phyloP scores from a whole-genome alignment of 2,888 invertebrate genomes.

The Nemotelus nigrinus region DNA sequence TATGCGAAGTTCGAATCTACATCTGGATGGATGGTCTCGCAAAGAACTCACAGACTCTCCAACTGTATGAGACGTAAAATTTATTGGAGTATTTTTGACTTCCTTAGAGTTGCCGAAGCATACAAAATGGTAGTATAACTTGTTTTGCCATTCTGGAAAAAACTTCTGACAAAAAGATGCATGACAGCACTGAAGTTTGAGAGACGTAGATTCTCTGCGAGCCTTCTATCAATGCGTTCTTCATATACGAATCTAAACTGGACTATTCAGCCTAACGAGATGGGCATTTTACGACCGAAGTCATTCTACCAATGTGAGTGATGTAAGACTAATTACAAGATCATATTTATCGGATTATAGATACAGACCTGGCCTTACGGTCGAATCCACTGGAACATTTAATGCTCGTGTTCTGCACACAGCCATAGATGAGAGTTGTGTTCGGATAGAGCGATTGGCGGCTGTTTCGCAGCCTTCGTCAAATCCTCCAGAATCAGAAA shows the following conservation, averaged over 20 bases:
- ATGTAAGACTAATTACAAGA: slow-evolving; percentile 40
- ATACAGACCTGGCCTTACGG: slow-evolving; percentile 15
- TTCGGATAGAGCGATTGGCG: slow-evolving; percentile 5
- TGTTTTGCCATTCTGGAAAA: too few relatives aligned
- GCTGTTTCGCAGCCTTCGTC: not conserved
- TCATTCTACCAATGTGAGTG: slow-evolving; percentile 25
- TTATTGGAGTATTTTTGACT: too few relatives aligned
- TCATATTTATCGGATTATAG: slow-evolving; percentile 43
- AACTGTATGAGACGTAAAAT: not conserved
- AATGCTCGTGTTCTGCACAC: slow-evolving; percentile 3
- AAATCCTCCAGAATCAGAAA: not conserved
- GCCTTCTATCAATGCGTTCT: too few relatives aligned
- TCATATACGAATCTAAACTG: not conserved
- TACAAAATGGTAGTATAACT: too few relatives aligned
- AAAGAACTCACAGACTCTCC: not conserved
- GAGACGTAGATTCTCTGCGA: too few relatives aligned
- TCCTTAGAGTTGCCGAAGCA: too few relatives aligned
- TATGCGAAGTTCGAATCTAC: not conserved
- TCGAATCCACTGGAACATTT: slow-evolving; percentile 21
- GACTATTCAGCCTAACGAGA: slow-evolving; percentile 8
- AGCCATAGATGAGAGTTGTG: slow-evolving; percentile 1
- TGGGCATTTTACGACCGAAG: not conserved
- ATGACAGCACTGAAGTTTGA: too few relatives aligned
- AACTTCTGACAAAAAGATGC: too few relatives aligned
- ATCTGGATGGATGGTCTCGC: not conserved